Base-by-base conservation (phyloP, 2,888 invertebrate genomes). In the Scaptomyza caliginosa region DNA sequence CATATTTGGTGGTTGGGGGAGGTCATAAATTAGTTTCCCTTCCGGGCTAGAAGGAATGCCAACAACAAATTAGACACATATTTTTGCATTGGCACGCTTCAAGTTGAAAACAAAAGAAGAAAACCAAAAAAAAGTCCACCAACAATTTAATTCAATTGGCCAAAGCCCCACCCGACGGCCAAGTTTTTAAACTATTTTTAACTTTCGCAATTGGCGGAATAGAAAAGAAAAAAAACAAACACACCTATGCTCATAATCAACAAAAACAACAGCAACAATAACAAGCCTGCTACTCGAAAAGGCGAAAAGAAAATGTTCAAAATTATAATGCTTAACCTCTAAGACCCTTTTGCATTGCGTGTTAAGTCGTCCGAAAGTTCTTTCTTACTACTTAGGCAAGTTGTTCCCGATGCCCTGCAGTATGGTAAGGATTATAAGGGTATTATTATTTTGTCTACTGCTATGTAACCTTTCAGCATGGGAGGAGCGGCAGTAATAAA, bases 311-410 rank as follows among this genome's bases (percentile, higher is more conserved):
- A 72, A 71, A 74, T 77, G 69, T 74, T 62, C 69, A 64, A 86
- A 81, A 81, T 81, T 86, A 81, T 81, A 81, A 81, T 86, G 81
- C 81, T 86, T 70, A 86, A 77, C 87, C 86, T 84, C 84, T 80
- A 84, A 84, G 85, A 66, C 67, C 51, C 74, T 69, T 77, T 67
- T 56, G 85, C 86, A 82, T 82, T 84, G 81, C 81, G 81, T 82
- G 81, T 66, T 77, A 86, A 82, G 81, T 86, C 86, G 72, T 67
- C 67, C 66, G 80, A 67, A 86, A 74, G 75, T 83, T 83, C 68
- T 59, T 76, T 63, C 60, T 62, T 45, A 74, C 67, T 76, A 72
- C 79, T 78, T 65, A 69, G 69, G 38, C 76, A 72, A 63, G 76
- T 76, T 66, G 75, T 66, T 58, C 39, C 39, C 59, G 77, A 76